Evolutionary conservation across 92 coral and sea anemone genomes (phyloP).

Genomic region (Bergia puertoricense): DNA sequence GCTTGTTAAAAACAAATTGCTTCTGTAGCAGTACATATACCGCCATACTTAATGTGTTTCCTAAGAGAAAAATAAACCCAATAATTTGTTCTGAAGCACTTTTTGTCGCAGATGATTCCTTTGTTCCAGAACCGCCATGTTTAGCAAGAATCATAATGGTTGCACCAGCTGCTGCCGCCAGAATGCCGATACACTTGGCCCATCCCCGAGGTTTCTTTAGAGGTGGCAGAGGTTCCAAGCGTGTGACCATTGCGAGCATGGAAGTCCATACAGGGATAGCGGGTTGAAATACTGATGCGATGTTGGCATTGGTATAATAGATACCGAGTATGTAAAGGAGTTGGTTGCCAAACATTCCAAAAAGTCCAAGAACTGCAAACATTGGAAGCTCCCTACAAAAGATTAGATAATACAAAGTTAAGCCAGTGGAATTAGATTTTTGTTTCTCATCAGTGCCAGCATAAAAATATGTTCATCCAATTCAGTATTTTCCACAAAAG

Average conservation of each 20-base stretch:
- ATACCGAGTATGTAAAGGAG: constrained; percentile 76
- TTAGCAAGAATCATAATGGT: constrained; percentile 61
- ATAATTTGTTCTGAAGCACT: constrained; percentile 41
- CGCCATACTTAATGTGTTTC: constrained; percentile 73
- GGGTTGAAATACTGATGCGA: constrained; percentile 85
- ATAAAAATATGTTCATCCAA: too few relatives aligned
- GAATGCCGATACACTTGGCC: constrained; percentile 81
- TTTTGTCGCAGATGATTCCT: constrained; percentile 15
- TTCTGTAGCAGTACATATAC: constrained; percentile 73
- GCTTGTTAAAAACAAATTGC: constrained; percentile 67
- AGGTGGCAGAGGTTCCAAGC: constrained; percentile 80
- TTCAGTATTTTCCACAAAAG: too few relatives aligned
- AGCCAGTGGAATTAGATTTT: too few relatives aligned
- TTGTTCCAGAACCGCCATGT: constrained; percentile 37
- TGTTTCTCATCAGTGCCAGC: neutral
- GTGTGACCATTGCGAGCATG: constrained; percentile 61
- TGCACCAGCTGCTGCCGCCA: constrained; percentile 74
- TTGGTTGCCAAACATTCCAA: constrained; percentile 85
- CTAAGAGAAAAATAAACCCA: constrained; percentile 72
- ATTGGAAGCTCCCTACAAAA: constrained; percentile 77
- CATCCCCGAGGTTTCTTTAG: constrained; percentile 68
- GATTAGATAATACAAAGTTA: too few relatives aligned
- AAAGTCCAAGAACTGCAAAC: constrained; percentile 63
- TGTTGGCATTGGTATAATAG: constrained; percentile 85
- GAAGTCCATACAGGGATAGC: constrained; percentile 90